Evolutionary conservation across 2,888 invertebrate genomes (phyloP).

Genomic region (Acanthosepion esculentum): DNA sequence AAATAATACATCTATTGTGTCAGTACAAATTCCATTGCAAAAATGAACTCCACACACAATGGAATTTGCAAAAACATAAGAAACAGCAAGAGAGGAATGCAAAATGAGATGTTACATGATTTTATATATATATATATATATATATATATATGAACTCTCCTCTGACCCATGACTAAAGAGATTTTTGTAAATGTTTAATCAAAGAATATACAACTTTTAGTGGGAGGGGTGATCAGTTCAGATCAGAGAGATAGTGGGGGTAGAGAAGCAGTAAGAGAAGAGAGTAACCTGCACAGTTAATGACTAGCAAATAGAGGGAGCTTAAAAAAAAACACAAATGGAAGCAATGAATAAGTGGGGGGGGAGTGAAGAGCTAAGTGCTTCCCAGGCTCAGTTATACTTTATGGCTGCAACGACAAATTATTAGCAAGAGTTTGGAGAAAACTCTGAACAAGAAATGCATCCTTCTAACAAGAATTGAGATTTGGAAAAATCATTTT

Average conservation of each 20-base stretch:
- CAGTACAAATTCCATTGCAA: not conserved
- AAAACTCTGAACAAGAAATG: not conserved
- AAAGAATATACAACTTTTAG: not conserved
- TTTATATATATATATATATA: not conserved
- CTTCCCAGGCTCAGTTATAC: not conserved
- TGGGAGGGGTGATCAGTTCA: not conserved
- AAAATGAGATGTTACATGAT: not conserved
- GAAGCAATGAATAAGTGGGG: not conserved
- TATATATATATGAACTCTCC: not conserved
- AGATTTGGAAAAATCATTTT: not conserved
- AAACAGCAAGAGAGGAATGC: not conserved
- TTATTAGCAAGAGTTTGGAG: not conserved
- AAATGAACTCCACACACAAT: conserved; percentile 2
- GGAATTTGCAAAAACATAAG: not conserved
- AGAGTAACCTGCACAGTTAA: not conserved
- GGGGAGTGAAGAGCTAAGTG: not conserved
- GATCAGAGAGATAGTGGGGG: not conserved
- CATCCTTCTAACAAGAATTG: not conserved
- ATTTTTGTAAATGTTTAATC: not conserved
- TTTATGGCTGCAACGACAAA: not conserved
- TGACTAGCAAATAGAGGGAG: not conserved
- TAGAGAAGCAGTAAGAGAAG: not conserved
- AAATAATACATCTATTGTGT: not conserved
- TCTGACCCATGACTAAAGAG: not conserved
- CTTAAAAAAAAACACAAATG: not conserved